These are phyloP conservation scores for Sycophaga agraensis DNA, from an alignment of 1,140 invertebrate genomes.

Conservation along the genomic window DNA sequence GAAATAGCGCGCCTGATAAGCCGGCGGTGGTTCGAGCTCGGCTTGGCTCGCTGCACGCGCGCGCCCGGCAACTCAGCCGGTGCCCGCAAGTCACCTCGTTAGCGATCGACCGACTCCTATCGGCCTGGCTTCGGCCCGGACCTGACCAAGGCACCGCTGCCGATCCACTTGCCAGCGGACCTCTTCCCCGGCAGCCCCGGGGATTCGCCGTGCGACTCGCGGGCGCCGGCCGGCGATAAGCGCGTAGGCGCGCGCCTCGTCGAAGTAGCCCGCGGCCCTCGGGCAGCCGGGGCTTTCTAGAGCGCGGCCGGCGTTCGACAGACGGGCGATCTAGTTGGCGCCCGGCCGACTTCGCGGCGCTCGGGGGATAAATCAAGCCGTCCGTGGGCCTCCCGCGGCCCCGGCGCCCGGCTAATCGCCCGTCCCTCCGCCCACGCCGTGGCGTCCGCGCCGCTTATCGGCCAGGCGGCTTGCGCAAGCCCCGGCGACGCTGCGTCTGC, in stretches of 20 bases:
- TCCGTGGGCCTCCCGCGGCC: neutral
- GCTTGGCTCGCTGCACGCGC: too few relatives aligned
- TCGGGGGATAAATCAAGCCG: neutral
- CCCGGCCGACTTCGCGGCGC: neutral
- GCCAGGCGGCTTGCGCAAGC: constrained; percentile 11
- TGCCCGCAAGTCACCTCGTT: too few relatives aligned
- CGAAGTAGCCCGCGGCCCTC: neutral
- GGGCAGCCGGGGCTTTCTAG: neutral
- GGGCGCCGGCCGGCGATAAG: neutral
- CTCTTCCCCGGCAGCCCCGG: too few relatives aligned
- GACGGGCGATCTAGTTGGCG: neutral
- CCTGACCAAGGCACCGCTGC: too few relatives aligned
- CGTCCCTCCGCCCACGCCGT: neutral
- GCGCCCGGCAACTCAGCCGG: too few relatives aligned
- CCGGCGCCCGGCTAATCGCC: neutral
- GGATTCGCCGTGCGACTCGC: too few relatives aligned
- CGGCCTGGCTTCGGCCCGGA: too few relatives aligned
- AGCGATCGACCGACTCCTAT: too few relatives aligned
- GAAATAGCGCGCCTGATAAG: too few relatives aligned
- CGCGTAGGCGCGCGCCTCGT: neutral
- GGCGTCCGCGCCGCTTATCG: too few relatives aligned
- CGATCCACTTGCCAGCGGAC: too few relatives aligned
- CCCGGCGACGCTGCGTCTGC: constrained; percentile 26
- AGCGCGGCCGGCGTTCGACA: neutral
- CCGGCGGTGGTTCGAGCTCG: too few relatives aligned